A percentile compares a stretch with the other conserved stretches of the same genome.
These are phyloP conservation scores for Agrotis puta DNA, from an alignment of 2,888 invertebrate genomes.

Conservation along the genomic window DNA sequence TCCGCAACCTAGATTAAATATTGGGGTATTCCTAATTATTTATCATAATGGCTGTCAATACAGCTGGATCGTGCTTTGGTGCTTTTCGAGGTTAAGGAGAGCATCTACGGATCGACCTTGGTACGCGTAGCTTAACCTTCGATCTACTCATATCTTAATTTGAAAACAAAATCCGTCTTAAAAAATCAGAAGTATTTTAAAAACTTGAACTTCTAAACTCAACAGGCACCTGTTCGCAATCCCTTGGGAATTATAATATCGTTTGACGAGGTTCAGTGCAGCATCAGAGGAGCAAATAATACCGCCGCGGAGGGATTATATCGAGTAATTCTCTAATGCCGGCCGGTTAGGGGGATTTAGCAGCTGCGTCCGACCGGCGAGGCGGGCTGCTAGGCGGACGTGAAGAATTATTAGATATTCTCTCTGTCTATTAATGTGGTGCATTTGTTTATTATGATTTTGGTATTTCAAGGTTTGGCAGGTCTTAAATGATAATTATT, in stretches of 20 bases:
- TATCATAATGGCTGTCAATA: neutral
- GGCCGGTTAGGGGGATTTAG: constrained; percentile 57
- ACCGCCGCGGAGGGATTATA: constrained; percentile 60
- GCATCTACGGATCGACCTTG: neutral
- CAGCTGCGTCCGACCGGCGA: constrained; percentile 52
- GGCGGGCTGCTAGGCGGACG: constrained; percentile 11
- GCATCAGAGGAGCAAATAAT: constrained; percentile 60
- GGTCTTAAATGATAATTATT: neutral
- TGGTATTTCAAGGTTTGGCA: neutral
- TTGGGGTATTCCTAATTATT: too few relatives aligned
- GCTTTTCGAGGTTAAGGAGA: neutral
- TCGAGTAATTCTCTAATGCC: constrained; percentile 64
- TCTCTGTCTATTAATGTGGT: constrained; percentile 35
- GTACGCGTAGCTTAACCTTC: neutral
- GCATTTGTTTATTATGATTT: constrained; percentile 25
- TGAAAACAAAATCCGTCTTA: neutral
- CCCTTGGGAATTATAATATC: constrained; percentile 49
- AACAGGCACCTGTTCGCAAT: constrained; percentile 44
- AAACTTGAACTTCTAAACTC: constrained; percentile 15
- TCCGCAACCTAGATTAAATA: too few relatives aligned
- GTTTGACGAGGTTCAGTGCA: constrained; percentile 53
- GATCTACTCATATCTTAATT: neutral
- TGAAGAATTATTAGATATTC: constrained; percentile 50
- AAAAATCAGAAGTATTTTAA: neutral
- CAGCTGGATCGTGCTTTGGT: neutral